phyloP scores from a whole-genome alignment of 2,113 vertebrate genomes.

The Erinaceus europaeus region DNA sequence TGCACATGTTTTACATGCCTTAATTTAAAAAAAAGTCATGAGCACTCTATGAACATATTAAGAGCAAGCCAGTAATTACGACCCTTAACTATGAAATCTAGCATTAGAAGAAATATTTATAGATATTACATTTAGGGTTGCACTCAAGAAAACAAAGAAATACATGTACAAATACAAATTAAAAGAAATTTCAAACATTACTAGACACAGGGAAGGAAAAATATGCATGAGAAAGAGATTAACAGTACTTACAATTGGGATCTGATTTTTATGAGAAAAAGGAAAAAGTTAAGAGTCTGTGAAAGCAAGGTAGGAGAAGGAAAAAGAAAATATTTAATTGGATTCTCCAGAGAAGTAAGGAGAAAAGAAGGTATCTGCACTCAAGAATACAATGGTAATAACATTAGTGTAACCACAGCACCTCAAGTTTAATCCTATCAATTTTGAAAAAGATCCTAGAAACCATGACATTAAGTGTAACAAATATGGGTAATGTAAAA shows the following conservation, averaged over 20 bases:
- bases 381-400: neutral
- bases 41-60: constrained; percentile 18
- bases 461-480: neutral
- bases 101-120: constrained; percentile 4
- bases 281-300: constrained; percentile 14
- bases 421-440: neutral
- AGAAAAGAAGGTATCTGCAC: neutral
- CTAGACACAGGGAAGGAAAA: neutral
- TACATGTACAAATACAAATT: neutral
- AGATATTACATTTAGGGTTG: neutral
- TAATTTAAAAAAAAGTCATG: neutral
- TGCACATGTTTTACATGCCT: neutral
- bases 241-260: neutral
- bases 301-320: neutral
- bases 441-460: constrained; percentile 25
- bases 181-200: constrained; percentile 1
- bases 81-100: neutral
- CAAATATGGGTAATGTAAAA: neutral
- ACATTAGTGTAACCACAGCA: neutral
- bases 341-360: neutral
- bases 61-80: neutral
- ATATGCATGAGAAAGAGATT: neutral
- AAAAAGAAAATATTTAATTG: neutral
- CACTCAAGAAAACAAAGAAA: constrained; percentile 18
- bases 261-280: constrained; percentile 49